Percentiles rank a stretch among this genome's conserved stretches.
phyloP scores from a whole-genome alignment of 2,113 vertebrate genomes.

The Eudyptes chrysolophus region DNA sequence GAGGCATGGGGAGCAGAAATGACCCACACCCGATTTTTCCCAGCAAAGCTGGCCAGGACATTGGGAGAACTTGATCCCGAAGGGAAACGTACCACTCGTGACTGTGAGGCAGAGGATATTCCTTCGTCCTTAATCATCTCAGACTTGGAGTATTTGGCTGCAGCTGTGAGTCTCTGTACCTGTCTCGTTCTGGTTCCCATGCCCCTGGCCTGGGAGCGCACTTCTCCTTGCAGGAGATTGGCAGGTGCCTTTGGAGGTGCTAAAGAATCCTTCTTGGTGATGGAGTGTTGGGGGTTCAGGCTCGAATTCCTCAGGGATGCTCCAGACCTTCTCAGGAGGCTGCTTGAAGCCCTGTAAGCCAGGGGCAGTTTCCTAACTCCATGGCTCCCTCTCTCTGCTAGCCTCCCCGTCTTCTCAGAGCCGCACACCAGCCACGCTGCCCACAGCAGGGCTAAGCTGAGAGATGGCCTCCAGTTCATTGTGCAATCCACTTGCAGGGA shows the following conservation, averaged over 20 bases:
- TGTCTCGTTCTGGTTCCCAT: background rate
- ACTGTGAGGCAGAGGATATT: slow-evolving; percentile 65
- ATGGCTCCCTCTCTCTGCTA: slow-evolving; percentile 7
- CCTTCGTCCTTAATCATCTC: slow-evolving; percentile 83
- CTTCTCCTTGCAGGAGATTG: slow-evolving; percentile 62
- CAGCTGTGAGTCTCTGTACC: slow-evolving; percentile 59
- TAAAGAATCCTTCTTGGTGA: slow-evolving; percentile 56
- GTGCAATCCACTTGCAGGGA: slow-evolving; percentile 42
- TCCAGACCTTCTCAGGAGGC: slow-evolving; percentile 46
- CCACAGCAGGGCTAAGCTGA: slow-evolving; percentile 75
- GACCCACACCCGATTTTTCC: slow-evolving; percentile 91
- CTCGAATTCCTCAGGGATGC: background rate
- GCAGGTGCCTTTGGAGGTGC: background rate
- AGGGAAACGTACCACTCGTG: slow-evolving; percentile 80
- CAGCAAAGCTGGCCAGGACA: slow-evolving; percentile 90
- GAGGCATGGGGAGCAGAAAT: slow-evolving; percentile 93
- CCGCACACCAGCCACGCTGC: slow-evolving; percentile 76
- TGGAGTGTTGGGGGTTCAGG: background rate
- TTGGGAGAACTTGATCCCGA: slow-evolving; percentile 86
- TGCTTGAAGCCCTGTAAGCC: slow-evolving; percentile 12
- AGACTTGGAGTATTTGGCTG: slow-evolving; percentile 26
- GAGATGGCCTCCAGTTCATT: slow-evolving; percentile 76
- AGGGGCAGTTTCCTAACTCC: slow-evolving; percentile 42
- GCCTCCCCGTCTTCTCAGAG: slow-evolving; percentile 49
- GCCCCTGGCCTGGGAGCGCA: background rate